A percentile compares a stretch with the other conserved stretches of the same genome.
These are phyloP conservation scores for Chaetops frenatus DNA, from an alignment of 2,113 vertebrate species.

Conservation along the genomic window DNA sequence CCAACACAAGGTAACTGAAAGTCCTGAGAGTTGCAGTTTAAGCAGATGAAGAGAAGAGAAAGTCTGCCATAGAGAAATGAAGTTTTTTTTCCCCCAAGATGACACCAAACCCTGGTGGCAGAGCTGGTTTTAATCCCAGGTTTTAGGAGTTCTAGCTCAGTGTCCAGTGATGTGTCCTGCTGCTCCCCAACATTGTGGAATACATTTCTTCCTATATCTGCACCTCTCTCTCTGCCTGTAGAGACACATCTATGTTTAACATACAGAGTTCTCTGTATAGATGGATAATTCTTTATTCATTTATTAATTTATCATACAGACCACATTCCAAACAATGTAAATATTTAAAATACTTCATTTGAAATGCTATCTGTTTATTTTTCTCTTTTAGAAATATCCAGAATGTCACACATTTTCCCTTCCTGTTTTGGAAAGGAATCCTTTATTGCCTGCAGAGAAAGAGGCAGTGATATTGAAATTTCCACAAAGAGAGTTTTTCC, in stretches of 20 bases:
- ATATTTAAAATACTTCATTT: neutral
- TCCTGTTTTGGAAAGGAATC: constrained; percentile 3
- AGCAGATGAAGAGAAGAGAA: neutral
- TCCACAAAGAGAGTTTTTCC: constrained; percentile 24
- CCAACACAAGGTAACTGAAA: neutral
- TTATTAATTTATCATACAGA: neutral
- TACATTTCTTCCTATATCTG: neutral
- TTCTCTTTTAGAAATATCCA: constrained; percentile 17
- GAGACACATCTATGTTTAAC: neutral
- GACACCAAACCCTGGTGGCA: neutral
- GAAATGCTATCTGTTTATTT: neutral
- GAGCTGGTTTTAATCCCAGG: neutral
- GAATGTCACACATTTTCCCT: neutral
- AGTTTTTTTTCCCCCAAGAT: neutral
- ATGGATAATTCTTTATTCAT: neutral
- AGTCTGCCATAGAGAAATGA: neutral
- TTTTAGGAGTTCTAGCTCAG: neutral
- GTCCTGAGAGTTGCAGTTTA: neutral
- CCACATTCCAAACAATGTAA: neutral
- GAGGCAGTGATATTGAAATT: neutral
- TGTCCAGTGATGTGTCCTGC: neutral
- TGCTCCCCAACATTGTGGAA: neutral
- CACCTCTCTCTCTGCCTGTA: neutral
- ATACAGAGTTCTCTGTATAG: neutral
- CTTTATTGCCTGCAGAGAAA: constrained; percentile 29